Conservation (phyloP, 2,797 vertebrate genomes). For the Lagodon rhomboides region DNA sequence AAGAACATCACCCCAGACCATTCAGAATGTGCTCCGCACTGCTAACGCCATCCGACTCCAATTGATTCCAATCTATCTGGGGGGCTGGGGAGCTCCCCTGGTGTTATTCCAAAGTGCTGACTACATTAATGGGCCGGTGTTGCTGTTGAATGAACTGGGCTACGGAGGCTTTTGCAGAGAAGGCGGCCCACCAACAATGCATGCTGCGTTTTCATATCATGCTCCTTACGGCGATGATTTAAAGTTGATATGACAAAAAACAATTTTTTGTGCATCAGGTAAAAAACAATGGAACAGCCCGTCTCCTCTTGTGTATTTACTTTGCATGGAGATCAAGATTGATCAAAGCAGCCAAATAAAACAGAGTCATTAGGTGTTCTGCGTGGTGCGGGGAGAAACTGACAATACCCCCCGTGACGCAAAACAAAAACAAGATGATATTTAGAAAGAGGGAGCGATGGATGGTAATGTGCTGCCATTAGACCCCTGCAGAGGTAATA, state of each 20-base stretch:
- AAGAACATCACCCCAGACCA: constrained; percentile 43
- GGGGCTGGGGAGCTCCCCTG: constrained; percentile 55
- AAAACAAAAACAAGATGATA: constrained; percentile 67
- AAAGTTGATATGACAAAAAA: constrained; percentile 23
- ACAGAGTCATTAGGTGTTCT: constrained; percentile 49
- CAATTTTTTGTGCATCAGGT: constrained; percentile 54
- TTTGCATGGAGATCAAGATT: constrained; percentile 27
- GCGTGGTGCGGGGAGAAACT: constrained; percentile 38
- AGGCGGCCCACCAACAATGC: constrained; percentile 26
- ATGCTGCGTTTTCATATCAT: constrained; percentile 45
- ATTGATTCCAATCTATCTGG: constrained; percentile 68
- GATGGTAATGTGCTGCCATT: constrained; percentile 63
- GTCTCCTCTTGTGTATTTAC: constrained; percentile 11
- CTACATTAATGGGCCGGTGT: constrained; percentile 64
- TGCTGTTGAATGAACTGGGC: constrained; percentile 54
- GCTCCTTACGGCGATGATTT: constrained; percentile 27
- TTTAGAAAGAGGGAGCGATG: constrained; percentile 57
- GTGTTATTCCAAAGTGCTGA: constrained; percentile 73
- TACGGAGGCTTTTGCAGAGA: constrained; percentile 37
- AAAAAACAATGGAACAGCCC: constrained; percentile 14
- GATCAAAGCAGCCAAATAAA: constrained; percentile 48
- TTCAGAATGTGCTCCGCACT: constrained; percentile 47
- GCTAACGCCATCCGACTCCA: constrained; percentile 43
- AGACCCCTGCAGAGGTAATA: constrained; percentile 76
- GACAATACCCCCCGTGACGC: constrained; percentile 39